Evolutionary conservation across 37 sponge, comb jelly and placozoan species (phyloP), one percentile per base, ranked within the genome.

Genomic region (Aplysina aerophoba): DNA sequence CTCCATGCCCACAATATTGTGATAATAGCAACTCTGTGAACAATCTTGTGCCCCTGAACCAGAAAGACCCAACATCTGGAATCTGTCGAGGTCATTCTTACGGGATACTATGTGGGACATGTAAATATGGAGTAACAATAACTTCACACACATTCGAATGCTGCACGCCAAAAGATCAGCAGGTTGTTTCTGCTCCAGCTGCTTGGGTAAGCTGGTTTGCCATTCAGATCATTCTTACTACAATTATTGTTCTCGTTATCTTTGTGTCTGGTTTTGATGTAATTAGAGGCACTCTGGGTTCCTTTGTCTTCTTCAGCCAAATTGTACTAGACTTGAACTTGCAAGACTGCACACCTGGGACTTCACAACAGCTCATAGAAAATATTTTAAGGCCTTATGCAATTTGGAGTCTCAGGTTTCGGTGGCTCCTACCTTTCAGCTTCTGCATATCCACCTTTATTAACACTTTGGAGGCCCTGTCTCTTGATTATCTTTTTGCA

Each of bases 401-500:
- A 0, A 11, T 69, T 30, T 69, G 71, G 71, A 69, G 71, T 69
- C 71, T 69, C 34, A 30, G 71, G 19, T 69, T 69, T 16, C 27
- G 71, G 4, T 69, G 34, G 17, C 28, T 69, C 27, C 13, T 69
- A 31, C 33, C 71, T 31, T 34, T 69, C 4, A 30, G 34, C 30
- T 17, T 86, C 36, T 91, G 92, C 56, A 57, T 91, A 30, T 38
- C 71, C 61, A 19, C 56, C 3, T 1, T 80, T 0, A 66, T 81
- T 15, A 67, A 62, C 36, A 63, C 78, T n/a, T 25, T 89, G 24
- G 44, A 66, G 15, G 30, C 83, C 19, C 58, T 80, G 11, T 39
- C 85, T 20, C 35, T 81, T 79, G 67, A 82, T 15, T 88, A 88
- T 50, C 2, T 92, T 19, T 27, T 67, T 37, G 92, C 92, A 30